Evolutionary conservation across 2,113 vertebrate species (phyloP), one percentile per base, ranked within the genome.

Genomic region (Sceloporus undulatus): DNA sequence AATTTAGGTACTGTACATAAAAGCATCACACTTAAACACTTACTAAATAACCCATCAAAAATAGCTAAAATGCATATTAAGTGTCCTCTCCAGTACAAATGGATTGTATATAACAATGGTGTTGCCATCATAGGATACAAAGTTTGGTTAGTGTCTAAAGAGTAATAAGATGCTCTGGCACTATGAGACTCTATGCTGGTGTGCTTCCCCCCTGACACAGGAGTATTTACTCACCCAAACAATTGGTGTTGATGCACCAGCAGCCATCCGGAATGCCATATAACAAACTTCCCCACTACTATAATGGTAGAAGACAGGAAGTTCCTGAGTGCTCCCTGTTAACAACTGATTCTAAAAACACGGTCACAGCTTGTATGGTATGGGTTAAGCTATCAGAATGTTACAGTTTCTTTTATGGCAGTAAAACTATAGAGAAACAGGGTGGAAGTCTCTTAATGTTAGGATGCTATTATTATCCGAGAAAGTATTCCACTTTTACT

Each of bases 1-100:
- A 75, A 91, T 87, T 85, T 75, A 79, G 29, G n/a, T 92, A n/a
- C n/a, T n/a, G n/a, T n/a, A 65, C 42, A 84, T 48, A 48, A 48
- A 48, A 48, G 42, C 42, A 48, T 48, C 42, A 48, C 6, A 5
- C 6, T 85, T 90, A 84, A 62, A 11, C 92, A 87, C 40, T 29
- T 83, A 56, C 82, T 19, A 7, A 14, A n/a, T 25, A 23, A 84
- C 79, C 21, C 29, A 75, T 4, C 54, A n/a, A 21, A 25, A 80
- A 40, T 54, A 76, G 75, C 13, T 23, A 82, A 91, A 90, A 88
- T 40, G 66, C 11, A 25, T 0, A 0, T 29, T 75, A 34, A 34
- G 79, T 56, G 29, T 68, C 68, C 34, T 68, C 0, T 3, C 1
- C 23, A 65, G 82, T 14, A 65, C 86, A 40, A 70, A n/a, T 79